Evolutionary conservation across 2,797 vertebrate species (phyloP).

Genomic region (Sebastes matsubarae): DNA sequence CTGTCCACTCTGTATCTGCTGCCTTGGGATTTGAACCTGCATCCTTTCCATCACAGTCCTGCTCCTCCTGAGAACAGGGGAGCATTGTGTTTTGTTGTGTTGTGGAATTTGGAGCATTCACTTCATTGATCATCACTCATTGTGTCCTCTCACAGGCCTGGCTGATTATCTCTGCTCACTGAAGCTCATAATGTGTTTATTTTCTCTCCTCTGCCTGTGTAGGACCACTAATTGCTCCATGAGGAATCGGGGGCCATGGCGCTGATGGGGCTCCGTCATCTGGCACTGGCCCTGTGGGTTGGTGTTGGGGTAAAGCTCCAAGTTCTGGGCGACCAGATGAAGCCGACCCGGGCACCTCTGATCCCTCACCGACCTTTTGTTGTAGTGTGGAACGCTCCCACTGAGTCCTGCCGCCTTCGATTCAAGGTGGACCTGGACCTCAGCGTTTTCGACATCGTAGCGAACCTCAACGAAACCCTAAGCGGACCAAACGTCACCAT

Average conservation of each 20-base stretch:
- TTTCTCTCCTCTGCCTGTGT: slow-evolving; percentile 41
- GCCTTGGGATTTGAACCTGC: slow-evolving; percentile 15
- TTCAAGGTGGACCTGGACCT: slow-evolving; percentile 92
- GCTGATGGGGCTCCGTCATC: slow-evolving; percentile 40
- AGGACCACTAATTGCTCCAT: slow-evolving; percentile 58
- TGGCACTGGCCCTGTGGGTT: slow-evolving; percentile 44
- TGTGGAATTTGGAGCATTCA: slow-evolving; percentile 73
- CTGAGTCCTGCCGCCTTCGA: slow-evolving; percentile 85
- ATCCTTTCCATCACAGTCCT: slow-evolving; percentile 3
- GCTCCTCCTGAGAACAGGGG: slow-evolving; percentile 54
- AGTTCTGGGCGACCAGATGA: slow-evolving; percentile 54
- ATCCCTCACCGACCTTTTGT: slow-evolving; percentile 86
- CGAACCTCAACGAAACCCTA: slow-evolving; percentile 88
- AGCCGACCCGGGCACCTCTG: slow-evolving; percentile 80
- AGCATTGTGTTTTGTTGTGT: slow-evolving; percentile 60
- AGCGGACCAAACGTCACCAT: slow-evolving; percentile 89
- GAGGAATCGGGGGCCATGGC: slow-evolving; percentile 49
- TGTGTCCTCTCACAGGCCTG: slow-evolving; percentile 33
- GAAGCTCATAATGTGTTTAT: slow-evolving; percentile 55
- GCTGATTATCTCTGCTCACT: slow-evolving; percentile 70
- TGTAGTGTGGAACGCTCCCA: slow-evolving; percentile 91
- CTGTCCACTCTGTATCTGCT: not conserved
- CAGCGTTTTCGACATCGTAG: slow-evolving; percentile 87
- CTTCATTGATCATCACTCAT: slow-evolving; percentile 51
- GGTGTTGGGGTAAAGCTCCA: slow-evolving; percentile 17